phyloP scores from a whole-genome alignment of 2,797 vertebrate species.

The Darevskia nairensis region DNA sequence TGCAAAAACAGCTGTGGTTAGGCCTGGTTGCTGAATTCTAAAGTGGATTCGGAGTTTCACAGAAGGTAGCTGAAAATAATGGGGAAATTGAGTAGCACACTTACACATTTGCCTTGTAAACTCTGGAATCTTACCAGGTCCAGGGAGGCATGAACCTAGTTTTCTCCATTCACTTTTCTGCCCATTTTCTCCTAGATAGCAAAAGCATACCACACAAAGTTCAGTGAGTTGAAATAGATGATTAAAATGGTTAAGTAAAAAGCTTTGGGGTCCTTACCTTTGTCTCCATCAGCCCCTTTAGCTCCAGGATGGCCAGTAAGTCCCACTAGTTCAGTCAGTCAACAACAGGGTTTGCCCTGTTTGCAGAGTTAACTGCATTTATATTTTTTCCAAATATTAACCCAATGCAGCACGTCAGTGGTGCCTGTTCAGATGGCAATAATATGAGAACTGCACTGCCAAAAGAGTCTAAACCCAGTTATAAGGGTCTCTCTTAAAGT shows the following conservation, averaged over 20 bases:
- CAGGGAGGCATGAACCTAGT: conserved; percentile 48
- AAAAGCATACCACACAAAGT: background rate
- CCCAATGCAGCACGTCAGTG: background rate
- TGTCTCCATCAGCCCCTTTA: conserved; percentile 74
- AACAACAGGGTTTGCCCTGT: conserved; percentile 81
- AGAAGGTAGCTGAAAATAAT: background rate
- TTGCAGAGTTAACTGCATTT: background rate
- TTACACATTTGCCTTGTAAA: conserved; percentile 62
- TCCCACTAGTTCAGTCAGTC: conserved; percentile 71
- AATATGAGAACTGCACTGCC: too few relatives aligned
- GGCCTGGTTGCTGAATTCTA: background rate
- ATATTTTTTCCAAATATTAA: background rate
- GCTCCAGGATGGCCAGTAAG: conserved; percentile 77
- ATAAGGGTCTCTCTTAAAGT: background rate
- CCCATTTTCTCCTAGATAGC: conserved; percentile 75
- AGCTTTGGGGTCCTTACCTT: conserved; percentile 64
- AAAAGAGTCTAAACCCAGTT: background rate
- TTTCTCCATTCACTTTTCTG: conserved; percentile 72
- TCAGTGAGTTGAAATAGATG: background rate
- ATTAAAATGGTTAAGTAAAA: background rate
- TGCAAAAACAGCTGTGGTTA: background rate
- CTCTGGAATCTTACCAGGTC: conserved; percentile 77
- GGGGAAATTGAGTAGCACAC: background rate
- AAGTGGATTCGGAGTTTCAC: background rate
- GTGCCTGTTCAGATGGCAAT: too few relatives aligned